phyloP scores from a whole-genome alignment of 2,113 vertebrate genomes.

The Ranitomeya variabilis region DNA sequence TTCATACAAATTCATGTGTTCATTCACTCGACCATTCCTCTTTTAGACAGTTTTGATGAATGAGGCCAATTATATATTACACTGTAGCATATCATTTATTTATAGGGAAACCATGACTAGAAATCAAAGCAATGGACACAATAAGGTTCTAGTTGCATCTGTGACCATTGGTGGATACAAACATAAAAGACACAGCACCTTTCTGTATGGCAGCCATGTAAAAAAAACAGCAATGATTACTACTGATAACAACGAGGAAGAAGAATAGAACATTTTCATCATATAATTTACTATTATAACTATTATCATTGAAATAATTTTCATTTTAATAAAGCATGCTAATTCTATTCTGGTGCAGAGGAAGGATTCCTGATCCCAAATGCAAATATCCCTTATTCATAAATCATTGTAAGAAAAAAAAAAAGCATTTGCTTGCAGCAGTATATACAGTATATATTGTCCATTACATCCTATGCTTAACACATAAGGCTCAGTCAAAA shows the following conservation, averaged over 20 bases:
- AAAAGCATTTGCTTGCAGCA: constrained; percentile 17
- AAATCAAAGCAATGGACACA: neutral
- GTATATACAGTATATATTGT: neutral
- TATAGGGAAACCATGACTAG: neutral
- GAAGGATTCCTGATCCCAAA: neutral
- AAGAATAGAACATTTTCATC: too few species aligned
- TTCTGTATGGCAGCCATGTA: too few species aligned
- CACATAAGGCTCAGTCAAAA: neutral
- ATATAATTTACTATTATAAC: too few species aligned
- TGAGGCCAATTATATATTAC: neutral
- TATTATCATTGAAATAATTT: too few species aligned
- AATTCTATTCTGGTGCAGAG: neutral
- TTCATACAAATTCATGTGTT: too few species aligned
- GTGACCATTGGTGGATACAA: too few species aligned
- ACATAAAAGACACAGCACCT: too few species aligned
- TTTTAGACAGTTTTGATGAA: too few species aligned
- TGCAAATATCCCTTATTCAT: constrained; percentile 1
- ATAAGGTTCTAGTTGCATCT: too few species aligned
- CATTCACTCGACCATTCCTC: too few species aligned
- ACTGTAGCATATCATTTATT: neutral
- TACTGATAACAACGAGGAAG: too few species aligned
- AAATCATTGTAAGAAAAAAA: neutral
- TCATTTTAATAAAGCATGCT: neutral
- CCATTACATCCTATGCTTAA: constrained; percentile 23
- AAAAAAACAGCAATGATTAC: too few species aligned